A percentile compares a stretch with the other conserved stretches of the same genome.
Evolutionary conservation across 2,888 invertebrate genomes (phyloP).

Genomic region (Mylabris sibirica): DNA sequence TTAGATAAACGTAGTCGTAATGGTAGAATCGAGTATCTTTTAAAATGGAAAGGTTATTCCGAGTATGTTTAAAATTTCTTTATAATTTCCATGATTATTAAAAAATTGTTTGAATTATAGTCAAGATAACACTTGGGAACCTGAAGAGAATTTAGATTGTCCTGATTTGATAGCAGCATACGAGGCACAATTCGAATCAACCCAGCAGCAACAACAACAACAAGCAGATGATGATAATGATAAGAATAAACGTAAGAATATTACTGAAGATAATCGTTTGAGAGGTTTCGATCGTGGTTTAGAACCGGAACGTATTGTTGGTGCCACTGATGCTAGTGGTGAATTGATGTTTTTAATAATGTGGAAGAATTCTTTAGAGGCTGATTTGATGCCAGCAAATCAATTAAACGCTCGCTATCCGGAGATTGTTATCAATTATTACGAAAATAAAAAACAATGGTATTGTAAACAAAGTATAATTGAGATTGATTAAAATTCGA

Average conservation of each 20-base stretch:
- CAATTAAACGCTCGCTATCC: constrained; percentile 69
- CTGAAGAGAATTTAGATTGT: constrained; percentile 80
- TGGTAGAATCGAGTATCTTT: constrained; percentile 73
- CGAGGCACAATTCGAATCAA: constrained; percentile 49
- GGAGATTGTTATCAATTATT: constrained; percentile 71
- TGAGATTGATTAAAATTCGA: constrained; percentile 47
- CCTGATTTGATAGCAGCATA: constrained; percentile 70
- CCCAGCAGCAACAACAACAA: constrained; percentile 24
- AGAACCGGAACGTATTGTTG: constrained; percentile 85
- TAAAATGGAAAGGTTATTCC: constrained; percentile 74
- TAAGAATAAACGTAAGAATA: constrained; percentile 55
- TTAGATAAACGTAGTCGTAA: constrained; percentile 72
- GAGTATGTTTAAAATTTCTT: constrained; percentile 61
- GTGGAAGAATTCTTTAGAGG: constrained; percentile 76
- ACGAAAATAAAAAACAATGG: constrained; percentile 63
- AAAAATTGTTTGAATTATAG: constrained; percentile 40
- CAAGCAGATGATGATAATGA: constrained; percentile 45
- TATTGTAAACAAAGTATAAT: constrained; percentile 54
- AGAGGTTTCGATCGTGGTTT: constrained; percentile 82
- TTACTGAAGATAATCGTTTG: constrained; percentile 61
- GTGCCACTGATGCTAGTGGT: constrained; percentile 88
- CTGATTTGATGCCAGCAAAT: constrained; percentile 71
- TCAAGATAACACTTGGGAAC: constrained; percentile 83
- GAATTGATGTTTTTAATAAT: constrained; percentile 89
- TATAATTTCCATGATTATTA: constrained; percentile 15